These are phyloP conservation scores for Poecilia picta DNA, from an alignment of 2,797 vertebrate genomes.

Conservation along the genomic window DNA sequence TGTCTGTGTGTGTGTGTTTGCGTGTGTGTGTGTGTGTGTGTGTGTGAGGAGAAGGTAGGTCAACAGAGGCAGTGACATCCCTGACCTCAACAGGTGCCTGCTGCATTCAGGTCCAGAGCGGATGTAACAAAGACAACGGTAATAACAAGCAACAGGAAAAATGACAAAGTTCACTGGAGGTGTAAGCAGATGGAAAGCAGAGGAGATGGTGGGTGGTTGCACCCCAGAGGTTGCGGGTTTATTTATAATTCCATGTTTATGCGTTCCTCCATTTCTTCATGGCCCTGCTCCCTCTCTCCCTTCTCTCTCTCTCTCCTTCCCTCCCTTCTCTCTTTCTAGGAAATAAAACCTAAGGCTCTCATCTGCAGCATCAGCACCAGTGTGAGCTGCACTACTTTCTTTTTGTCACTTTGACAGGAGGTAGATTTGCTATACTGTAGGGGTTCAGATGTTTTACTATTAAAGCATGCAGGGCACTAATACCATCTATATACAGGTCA, in stretches of 20 bases:
- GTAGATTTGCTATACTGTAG: conserved; percentile 45
- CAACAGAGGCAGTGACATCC: conserved; percentile 23
- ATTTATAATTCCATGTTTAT: conserved; percentile 69
- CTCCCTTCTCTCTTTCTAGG: conserved; percentile 29
- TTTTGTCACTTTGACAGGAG: conserved; percentile 67
- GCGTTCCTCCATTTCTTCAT: conserved; percentile 47
- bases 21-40: background rate
- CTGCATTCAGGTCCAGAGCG: conserved; percentile 10
- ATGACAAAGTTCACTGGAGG: conserved; percentile 59
- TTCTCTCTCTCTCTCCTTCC: conserved; percentile 8
- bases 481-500: conserved; percentile 28
- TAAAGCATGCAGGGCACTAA: conserved; percentile 25
- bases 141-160: conserved; percentile 47
- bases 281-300: conserved; percentile 13
- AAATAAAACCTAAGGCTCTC: conserved; percentile 65
- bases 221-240: conserved; percentile 67
- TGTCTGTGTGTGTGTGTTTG: background rate
- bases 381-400: conserved; percentile 53
- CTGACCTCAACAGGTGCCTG: conserved; percentile 39
- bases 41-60: background rate
- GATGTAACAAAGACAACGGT: conserved; percentile 33
- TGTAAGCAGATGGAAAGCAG: conserved; percentile 57
- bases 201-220: conserved; percentile 61
- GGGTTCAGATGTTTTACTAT: conserved; percentile 54
- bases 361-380: conserved; percentile 73